Evolutionary conservation across 2,888 invertebrate genomes (phyloP).

Genomic region (Mechanitis messenoides): DNA sequence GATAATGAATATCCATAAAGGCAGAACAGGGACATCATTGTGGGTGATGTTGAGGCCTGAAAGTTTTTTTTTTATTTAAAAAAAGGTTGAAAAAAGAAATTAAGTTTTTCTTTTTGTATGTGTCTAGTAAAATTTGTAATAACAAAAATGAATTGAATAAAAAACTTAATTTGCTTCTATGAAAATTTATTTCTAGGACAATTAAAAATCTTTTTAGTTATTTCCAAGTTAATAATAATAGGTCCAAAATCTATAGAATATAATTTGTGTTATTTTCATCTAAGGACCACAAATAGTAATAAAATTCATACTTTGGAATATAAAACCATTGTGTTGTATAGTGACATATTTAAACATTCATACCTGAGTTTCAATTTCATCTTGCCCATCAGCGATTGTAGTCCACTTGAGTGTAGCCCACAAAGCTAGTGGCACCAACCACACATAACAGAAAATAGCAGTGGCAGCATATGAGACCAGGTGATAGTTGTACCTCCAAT

Average conservation of each 20-base stretch:
- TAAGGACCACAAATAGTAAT: too few relatives aligned
- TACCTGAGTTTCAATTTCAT: constrained; percentile 81
- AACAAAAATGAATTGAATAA: too few relatives aligned
- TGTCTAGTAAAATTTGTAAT: too few relatives aligned
- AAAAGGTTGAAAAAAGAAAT: not conserved
- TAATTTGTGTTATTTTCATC: too few relatives aligned
- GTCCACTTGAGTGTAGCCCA: constrained; percentile 93
- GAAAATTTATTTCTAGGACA: too few relatives aligned
- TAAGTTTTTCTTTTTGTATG: not conserved
- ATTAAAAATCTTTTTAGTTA: too few relatives aligned
- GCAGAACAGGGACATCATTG: constrained; percentile 91
- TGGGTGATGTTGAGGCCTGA: constrained; percentile 75
- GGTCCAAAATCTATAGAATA: too few relatives aligned
- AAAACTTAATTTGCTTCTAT: too few relatives aligned
- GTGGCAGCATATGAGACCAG: constrained; percentile 94
- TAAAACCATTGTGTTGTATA: too few relatives aligned
- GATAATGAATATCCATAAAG: constrained; percentile 96
- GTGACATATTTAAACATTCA: not conserved
- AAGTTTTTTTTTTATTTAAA: constrained; percentile 16
- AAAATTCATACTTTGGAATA: too few relatives aligned
- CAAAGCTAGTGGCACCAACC: constrained; percentile 87
- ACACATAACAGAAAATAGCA: constrained; percentile 91
- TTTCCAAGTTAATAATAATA: too few relatives aligned
- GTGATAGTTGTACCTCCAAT: constrained; percentile 96
- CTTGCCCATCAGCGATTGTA: constrained; percentile 73